Conservation (phyloP, 2,113 vertebrate species). For the Ariopsis seemanni region DNA sequence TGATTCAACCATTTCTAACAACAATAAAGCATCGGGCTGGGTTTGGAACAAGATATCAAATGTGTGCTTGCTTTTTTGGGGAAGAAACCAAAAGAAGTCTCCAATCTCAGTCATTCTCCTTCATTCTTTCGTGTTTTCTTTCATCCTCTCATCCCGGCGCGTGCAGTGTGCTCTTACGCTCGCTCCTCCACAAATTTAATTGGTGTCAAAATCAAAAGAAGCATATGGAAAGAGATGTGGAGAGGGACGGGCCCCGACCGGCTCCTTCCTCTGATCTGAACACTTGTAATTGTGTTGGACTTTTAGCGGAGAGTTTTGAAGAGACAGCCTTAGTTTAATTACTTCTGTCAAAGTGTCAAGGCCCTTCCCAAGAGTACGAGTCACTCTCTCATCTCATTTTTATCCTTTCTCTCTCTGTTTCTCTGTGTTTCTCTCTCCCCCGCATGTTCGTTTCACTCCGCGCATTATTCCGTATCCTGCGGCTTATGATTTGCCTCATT, state of each 20-base stretch:
- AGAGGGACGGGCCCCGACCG: conserved; percentile 38
- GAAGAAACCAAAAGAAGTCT: background rate
- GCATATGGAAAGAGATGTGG: conserved; percentile 29
- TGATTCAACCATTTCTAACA: conserved; percentile 23
- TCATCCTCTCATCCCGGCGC: conserved; percentile 56
- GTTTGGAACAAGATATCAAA: background rate
- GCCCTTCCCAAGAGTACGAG: conserved; percentile 48
- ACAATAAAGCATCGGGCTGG: conserved; percentile 19
- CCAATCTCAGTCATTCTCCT: conserved; percentile 22
- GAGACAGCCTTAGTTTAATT: conserved; percentile 55
- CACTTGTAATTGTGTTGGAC: conserved; percentile 64
- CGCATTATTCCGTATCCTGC: conserved; percentile 56
- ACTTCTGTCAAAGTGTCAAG: conserved; percentile 57
- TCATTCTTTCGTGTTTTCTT: conserved; percentile 48
- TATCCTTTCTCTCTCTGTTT: conserved; percentile 11
- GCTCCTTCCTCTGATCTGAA: conserved; percentile 63
- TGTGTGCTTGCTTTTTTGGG: background rate
- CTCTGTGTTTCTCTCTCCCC: conserved; percentile 16
- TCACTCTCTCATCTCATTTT: conserved; percentile 30
- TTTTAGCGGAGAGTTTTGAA: conserved; percentile 58
- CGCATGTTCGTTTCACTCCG: conserved; percentile 42
- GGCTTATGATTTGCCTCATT: conserved; percentile 60
- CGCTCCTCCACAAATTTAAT: conserved; percentile 62
- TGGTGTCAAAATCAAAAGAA: conserved; percentile 63
- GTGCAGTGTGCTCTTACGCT: conserved; percentile 28